Conservation (phyloP, 1,140 invertebrate species). For the Dermatophagoides farinae region DNA sequence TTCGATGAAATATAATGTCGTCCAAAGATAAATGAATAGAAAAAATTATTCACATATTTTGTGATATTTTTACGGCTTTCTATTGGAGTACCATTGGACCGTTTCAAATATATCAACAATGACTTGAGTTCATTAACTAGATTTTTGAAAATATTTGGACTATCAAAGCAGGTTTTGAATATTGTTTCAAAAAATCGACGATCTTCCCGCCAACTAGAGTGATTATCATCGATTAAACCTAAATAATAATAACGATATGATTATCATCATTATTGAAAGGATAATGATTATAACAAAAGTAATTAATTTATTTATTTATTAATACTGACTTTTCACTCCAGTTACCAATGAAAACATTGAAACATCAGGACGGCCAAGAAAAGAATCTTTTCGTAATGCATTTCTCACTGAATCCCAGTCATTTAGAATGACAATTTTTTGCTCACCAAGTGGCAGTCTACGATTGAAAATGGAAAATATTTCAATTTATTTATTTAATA, state of each 20-base stretch:
- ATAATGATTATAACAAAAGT: not conserved
- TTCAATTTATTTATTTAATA: not conserved
- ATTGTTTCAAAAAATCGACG: slow-evolving; percentile 46
- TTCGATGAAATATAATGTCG: slow-evolving; percentile 14
- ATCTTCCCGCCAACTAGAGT: slow-evolving; percentile 48
- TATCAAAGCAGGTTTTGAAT: slow-evolving; percentile 51
- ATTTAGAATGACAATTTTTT: slow-evolving; percentile 16
- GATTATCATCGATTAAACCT: slow-evolving; percentile 22
- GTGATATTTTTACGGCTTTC: slow-evolving; percentile 11
- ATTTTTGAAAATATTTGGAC: slow-evolving; percentile 39
- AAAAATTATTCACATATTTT: slow-evolving; percentile 16
- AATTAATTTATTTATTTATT: not conserved
- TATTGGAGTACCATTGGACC: not conserved
- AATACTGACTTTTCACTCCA: not conserved
- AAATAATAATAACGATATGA: not conserved
- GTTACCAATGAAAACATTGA: not conserved
- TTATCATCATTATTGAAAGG: not conserved
- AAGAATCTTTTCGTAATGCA: slow-evolving; percentile 14
- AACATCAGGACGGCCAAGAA: slow-evolving; percentile 3
- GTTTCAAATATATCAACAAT: slow-evolving; percentile 13
- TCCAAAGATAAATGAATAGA: slow-evolving; percentile 16
- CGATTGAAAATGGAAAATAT: not conserved
- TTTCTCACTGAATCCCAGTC: slow-evolving; percentile 16
- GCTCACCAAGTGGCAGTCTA: slow-evolving; percentile 13
- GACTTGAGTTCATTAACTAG: slow-evolving; percentile 15